These are phyloP conservation scores for Pterois miles DNA, from an alignment of 2,797 vertebrate genomes.

Conservation along the genomic window DNA sequence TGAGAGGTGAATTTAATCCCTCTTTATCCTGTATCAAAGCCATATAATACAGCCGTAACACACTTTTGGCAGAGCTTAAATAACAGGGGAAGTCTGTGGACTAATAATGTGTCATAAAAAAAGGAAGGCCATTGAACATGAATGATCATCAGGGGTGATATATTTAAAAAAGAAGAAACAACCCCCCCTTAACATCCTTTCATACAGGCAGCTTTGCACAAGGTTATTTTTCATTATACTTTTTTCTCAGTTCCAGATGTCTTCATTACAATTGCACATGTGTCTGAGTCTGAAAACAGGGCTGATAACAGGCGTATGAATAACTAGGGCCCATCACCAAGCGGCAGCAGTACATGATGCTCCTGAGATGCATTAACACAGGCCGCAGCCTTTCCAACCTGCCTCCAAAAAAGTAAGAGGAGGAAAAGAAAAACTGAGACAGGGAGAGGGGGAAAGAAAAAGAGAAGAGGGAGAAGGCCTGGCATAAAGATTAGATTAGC, in stretches of 20 bases:
- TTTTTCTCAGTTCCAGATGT: slow-evolving; percentile 40
- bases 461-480: slow-evolving; percentile 77
- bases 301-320: slow-evolving; percentile 75
- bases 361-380: slow-evolving; percentile 84
- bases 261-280: slow-evolving; percentile 80
- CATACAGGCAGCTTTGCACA: slow-evolving; percentile 28
- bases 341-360: slow-evolving; percentile 76
- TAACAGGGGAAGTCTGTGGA: slow-evolving; percentile 34
- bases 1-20: slow-evolving; percentile 42
- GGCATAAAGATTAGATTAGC: slow-evolving; percentile 89
- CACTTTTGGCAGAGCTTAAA: slow-evolving; percentile 34
- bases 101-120: slow-evolving; percentile 60
- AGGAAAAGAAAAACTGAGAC: slow-evolving; percentile 54
- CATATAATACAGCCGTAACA: slow-evolving; percentile 17
- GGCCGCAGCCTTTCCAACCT: slow-evolving; percentile 69
- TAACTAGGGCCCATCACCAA: slow-evolving; percentile 62
- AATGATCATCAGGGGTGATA: slow-evolving; percentile 64
- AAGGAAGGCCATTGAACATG: slow-evolving; percentile 61
- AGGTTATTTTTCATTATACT: slow-evolving; percentile 50
- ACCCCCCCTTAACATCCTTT: slow-evolving; percentile 27
- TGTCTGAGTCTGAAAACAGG: slow-evolving; percentile 70
- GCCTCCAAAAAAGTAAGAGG: slow-evolving; percentile 55
- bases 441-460: slow-evolving; percentile 50
- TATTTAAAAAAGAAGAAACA: slow-evolving; percentile 52
- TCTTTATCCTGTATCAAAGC: slow-evolving; percentile 29